phyloP scores from a whole-genome alignment of 2,888 invertebrate species.

The Tenthredo notha region DNA sequence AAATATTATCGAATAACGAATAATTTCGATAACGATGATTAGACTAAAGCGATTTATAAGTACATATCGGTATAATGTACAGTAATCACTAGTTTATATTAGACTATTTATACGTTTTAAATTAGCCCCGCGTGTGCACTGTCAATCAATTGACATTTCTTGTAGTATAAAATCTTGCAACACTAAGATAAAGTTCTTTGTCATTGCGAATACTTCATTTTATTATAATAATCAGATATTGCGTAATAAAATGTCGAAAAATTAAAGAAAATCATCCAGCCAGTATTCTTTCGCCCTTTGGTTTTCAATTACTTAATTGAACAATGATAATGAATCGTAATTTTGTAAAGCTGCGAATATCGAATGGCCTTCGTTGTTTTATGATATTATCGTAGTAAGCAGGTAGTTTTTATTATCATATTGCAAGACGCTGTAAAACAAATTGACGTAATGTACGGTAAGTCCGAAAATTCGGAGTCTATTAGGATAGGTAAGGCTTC shows the following conservation, averaged over 20 bases:
- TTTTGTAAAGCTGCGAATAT: not conserved
- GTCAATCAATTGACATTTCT: conserved; percentile 16
- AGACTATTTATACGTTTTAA: conserved; percentile 20
- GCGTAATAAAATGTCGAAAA: not conserved
- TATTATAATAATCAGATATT: not conserved
- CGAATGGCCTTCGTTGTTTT: not conserved
- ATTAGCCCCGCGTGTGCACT: not conserved
- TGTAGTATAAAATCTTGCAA: not conserved
- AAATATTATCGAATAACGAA: not conserved
- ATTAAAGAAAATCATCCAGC: not conserved
- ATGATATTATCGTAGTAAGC: not conserved
- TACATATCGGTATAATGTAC: conserved; percentile 1
- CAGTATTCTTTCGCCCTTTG: not conserved
- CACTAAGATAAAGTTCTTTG: conserved; percentile 21
- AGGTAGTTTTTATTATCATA: not conserved
- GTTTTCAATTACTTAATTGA: not conserved
- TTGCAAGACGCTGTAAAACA: not conserved
- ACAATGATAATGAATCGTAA: not conserved
- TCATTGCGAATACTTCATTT: not conserved
- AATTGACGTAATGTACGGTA: not conserved
- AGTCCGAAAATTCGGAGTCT: not conserved
- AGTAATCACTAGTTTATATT: not conserved
- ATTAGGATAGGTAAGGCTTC: not conserved
- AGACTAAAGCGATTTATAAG: not conserved
- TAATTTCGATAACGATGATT: not conserved